Conservation (phyloP, 2,797 vertebrate species). For the Nothura maculosa region DNA sequence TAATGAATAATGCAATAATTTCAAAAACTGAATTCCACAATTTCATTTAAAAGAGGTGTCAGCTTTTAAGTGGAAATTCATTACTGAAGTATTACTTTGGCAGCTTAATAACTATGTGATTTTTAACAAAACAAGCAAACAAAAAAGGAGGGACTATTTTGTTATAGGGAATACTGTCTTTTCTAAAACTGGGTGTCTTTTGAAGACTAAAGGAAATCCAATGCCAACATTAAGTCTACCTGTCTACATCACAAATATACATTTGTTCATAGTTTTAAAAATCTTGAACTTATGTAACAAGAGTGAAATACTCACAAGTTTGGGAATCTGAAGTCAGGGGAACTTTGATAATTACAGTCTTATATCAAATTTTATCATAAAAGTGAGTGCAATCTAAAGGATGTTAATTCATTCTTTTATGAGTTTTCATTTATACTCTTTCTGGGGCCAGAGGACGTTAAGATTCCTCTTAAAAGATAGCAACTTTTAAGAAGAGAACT, state of each 20-base stretch:
- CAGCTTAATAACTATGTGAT: not conserved
- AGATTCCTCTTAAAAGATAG: not conserved
- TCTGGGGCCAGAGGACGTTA: not conserved
- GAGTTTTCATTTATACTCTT: not conserved
- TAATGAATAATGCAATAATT: not conserved
- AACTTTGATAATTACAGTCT: not conserved
- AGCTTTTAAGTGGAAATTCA: constrained; percentile 10
- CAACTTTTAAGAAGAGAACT: not conserved
- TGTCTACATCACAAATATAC: not conserved
- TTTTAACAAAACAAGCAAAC: not conserved
- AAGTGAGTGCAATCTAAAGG: not conserved
- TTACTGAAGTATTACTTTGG: not conserved
- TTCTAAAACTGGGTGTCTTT: not conserved
- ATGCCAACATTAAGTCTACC: not conserved
- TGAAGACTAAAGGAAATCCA: not conserved
- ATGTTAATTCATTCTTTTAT: not conserved
- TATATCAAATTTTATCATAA: not conserved
- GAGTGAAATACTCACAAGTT: not conserved
- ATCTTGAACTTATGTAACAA: not conserved
- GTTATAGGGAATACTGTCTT: not conserved
- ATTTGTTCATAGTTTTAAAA: not conserved
- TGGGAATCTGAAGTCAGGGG: not conserved
- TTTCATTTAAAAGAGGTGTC: not conserved
- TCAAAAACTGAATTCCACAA: not conserved
- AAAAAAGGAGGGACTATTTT: not conserved